phyloP scores from a whole-genome alignment of 2,113 vertebrate species.

The Crotalus viridis region DNA sequence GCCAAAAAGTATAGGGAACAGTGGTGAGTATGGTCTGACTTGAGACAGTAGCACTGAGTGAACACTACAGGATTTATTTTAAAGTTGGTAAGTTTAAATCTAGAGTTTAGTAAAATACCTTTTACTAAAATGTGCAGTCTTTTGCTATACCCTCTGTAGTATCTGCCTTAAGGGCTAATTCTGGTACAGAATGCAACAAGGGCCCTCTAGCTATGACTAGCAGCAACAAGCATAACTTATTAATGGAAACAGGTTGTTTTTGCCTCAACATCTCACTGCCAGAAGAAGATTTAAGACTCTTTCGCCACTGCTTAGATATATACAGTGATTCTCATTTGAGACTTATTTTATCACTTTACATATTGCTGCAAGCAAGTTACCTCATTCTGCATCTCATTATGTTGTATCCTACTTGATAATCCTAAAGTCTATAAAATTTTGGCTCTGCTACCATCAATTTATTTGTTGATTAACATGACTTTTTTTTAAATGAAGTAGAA shows the following conservation, averaged over 20 bases:
- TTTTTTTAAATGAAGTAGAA: neutral
- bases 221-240: neutral
- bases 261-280: neutral
- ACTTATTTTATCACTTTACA: neutral
- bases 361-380: neutral
- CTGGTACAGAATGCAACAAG: neutral
- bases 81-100: neutral
- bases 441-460: neutral
- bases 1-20: neutral
- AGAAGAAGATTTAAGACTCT: neutral
- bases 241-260: neutral
- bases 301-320: neutral
- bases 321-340: neutral
- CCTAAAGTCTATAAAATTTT: neutral
- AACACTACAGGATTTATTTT: neutral
- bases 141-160: neutral
- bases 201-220: conserved; percentile 18
- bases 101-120: neutral
- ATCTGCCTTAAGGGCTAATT: neutral
- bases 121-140: too few relatives aligned
- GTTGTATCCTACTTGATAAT: neutral
- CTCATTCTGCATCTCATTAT: neutral
- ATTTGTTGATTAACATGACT: neutral
- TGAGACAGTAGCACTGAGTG: neutral
- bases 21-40: neutral